These are phyloP conservation scores for Cecidostiba fungosa DNA, from an alignment of 2,888 invertebrate species.

Conservation along the genomic window DNA sequence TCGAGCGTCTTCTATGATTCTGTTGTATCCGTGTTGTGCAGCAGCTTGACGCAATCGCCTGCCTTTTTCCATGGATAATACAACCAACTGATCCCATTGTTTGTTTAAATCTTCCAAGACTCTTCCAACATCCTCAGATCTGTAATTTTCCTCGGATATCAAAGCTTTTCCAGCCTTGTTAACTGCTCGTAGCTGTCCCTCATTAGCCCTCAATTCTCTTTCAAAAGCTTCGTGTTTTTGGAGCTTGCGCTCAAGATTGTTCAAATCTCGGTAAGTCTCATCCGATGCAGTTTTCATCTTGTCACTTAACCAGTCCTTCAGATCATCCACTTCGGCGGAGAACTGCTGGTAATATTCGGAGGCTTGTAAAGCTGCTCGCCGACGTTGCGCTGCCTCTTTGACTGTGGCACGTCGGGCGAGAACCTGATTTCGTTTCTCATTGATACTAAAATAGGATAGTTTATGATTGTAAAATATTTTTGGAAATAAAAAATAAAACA, in stretches of 20 bases:
- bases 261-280: conserved; percentile 94
- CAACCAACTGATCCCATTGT: conserved; percentile 89
- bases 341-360: conserved; percentile 96
- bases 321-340: conserved; percentile 94
- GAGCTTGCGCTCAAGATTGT: conserved; percentile 93
- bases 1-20: conserved; percentile 94
- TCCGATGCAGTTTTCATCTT: conserved; percentile 95
- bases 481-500: neutral
- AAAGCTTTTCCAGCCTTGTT: conserved; percentile 90
- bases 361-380: conserved; percentile 89
- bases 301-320: conserved; percentile 94
- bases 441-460: conserved; percentile 82
- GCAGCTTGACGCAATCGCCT: conserved; percentile 93
- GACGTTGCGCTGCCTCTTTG: conserved; percentile 87
- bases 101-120: conserved; percentile 87
- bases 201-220: conserved; percentile 95
- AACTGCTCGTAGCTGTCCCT: conserved; percentile 93
- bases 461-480: neutral
- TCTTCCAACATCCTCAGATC: conserved; percentile 85
- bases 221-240: conserved; percentile 99
- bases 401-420: conserved; percentile 88
- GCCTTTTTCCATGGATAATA: conserved; percentile 86
- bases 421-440: conserved; percentile 88
- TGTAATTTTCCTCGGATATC: conserved; percentile 87
- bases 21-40: conserved; percentile 89